These are phyloP conservation scores for Scomber scombrus DNA, from an alignment of 2,113 vertebrate species.

Conservation along the genomic window DNA sequence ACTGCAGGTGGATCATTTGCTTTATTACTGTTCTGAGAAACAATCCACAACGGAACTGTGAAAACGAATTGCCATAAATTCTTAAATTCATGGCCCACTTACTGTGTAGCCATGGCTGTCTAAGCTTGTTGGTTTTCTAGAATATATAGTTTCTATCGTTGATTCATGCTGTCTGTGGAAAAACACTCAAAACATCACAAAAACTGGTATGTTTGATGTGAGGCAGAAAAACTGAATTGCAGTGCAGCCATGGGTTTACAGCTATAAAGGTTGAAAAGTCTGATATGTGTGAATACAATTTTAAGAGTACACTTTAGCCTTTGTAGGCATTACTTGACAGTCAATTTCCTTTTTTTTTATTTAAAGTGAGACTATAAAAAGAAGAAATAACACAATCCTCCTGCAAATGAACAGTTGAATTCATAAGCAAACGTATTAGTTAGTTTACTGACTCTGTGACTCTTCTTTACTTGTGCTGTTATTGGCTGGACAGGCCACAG, in stretches of 20 bases:
- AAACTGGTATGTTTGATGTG: constrained; percentile 16
- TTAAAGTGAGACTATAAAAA: not conserved
- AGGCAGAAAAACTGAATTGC: constrained; percentile 6
- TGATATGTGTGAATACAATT: not conserved
- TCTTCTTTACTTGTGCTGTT: not conserved
- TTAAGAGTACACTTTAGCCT: not conserved
- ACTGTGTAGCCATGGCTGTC: constrained; percentile 10
- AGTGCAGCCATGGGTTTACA: not conserved
- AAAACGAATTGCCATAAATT: constrained; percentile 16
- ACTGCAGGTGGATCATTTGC: constrained; percentile 34
- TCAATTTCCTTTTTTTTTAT: not conserved
- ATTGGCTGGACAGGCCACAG: no score
- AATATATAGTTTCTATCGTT: constrained; percentile 13
- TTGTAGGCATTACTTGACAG: not conserved
- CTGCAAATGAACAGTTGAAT: not conserved
- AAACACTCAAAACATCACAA: not conserved
- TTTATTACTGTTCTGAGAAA: constrained; percentile 59
- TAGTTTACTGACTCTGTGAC: not conserved
- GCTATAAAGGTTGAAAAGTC: not conserved
- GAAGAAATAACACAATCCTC: not conserved
- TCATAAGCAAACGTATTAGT: not conserved
- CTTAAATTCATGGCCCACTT: constrained; percentile 18
- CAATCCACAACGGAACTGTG: constrained; percentile 21
- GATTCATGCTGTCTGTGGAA: not conserved
- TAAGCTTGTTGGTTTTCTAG: not conserved